Conservation (phyloP, 2,888 invertebrate genomes). For the Chalcis sispes region DNA sequence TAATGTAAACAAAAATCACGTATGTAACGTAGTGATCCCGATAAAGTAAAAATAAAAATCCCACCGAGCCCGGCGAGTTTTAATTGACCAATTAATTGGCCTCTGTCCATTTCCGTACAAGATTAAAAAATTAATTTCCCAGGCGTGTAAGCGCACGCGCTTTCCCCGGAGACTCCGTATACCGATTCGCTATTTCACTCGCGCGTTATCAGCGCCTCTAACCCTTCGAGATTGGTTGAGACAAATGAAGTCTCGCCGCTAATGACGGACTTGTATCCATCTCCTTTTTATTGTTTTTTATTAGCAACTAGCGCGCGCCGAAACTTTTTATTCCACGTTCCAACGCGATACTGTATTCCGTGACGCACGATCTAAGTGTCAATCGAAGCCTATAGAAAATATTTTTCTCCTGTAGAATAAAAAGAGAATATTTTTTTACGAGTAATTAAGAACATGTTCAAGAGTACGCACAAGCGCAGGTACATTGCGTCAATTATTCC, state of each 20-base stretch:
- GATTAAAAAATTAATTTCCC: conserved; percentile 31
- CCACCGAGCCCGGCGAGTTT: neutral
- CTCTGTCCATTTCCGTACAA: conserved; percentile 2
- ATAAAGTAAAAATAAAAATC: neutral
- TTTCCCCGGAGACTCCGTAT: no score
- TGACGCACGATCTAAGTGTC: no score
- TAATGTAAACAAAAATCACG: neutral
- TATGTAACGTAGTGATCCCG: no score
- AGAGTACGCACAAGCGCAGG: no score
- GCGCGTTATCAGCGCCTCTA: conserved; percentile 37
- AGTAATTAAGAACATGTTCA: no score
- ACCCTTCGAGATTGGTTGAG: conserved; percentile 24
- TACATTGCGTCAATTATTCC: no score
- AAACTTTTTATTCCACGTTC: no score
- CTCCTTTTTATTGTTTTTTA: neutral
- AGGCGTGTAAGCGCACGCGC: neutral
- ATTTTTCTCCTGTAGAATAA: no score
- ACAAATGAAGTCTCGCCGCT: conserved; percentile 34
- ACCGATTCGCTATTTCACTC: neutral
- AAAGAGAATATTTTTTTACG: no score
- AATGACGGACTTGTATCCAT: conserved; percentile 40
- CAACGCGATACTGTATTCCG: no score
- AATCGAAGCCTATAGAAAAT: no score
- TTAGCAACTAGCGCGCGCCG: no score
- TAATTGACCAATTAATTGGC: conserved; percentile 33